Conservation (phyloP, 2,797 vertebrate genomes). For the Enteromius argenteus region DNA sequence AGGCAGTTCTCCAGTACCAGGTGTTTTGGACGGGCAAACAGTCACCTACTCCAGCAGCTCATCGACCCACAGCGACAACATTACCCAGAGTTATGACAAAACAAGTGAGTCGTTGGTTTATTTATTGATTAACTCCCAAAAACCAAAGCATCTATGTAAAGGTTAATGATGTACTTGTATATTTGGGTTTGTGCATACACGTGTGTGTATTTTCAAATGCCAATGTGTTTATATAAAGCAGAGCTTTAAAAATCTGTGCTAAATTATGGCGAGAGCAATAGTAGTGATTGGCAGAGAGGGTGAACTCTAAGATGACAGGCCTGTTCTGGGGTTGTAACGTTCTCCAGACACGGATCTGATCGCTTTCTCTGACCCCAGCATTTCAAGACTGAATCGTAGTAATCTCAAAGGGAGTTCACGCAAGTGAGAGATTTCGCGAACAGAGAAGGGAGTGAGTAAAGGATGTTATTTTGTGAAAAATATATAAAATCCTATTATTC, state of each 20-base stretch:
- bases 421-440: constrained; percentile 53
- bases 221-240: constrained; percentile 54
- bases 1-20: constrained; percentile 70
- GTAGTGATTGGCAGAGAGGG: constrained; percentile 60
- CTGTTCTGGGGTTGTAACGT: constrained; percentile 72
- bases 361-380: constrained; percentile 74
- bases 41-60: constrained; percentile 42
- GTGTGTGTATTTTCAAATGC: constrained; percentile 57
- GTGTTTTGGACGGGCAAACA: constrained; percentile 55
- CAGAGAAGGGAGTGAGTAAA: constrained; percentile 49
- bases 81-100: constrained; percentile 51
- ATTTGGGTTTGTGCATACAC: constrained; percentile 60
- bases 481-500: not conserved
- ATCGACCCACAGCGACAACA: constrained; percentile 52
- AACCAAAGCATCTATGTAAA: not conserved
- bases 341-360: constrained; percentile 77
- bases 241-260: constrained; percentile 67
- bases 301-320: constrained; percentile 78
- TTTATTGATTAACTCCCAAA: not conserved
- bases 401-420: constrained; percentile 63
- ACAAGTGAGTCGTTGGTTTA: constrained; percentile 50
- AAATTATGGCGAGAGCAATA: constrained; percentile 61
- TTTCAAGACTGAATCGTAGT: constrained; percentile 72
- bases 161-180: constrained; percentile 57
- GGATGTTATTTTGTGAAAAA: constrained; percentile 25